Evolutionary conservation across 1,140 invertebrate species (phyloP), one percentile per base, ranked within the genome.

Genomic region (Lithobius niger): DNA sequence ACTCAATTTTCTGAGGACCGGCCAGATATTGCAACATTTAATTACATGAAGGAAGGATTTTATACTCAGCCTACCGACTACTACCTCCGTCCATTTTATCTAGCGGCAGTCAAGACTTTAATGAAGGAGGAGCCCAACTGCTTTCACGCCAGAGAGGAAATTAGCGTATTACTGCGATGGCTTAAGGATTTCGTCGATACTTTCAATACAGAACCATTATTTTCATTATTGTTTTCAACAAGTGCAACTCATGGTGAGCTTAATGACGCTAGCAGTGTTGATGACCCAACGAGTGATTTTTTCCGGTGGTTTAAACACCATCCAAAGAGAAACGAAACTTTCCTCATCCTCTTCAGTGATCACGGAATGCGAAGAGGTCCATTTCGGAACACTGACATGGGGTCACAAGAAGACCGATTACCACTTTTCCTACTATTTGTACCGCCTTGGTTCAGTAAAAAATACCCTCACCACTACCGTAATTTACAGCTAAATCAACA

Each of bases 1-100:
- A 92, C 90, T 0, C 80, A 80, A 1, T 84, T 84, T 53, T 82
- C 76, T 0, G 89, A 93, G 74, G 89, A 94, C 66, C 74, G 76
- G 2, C 77, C 80, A 0, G 67, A 71, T 22, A 81, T 90, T 27
- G 81, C 81, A 2, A 83, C 84, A 0, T 93, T 91, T 61, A 89
- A 90, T 67, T 91, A 84, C 65, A 64, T 79, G 3, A 86, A 83
- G 65, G 70, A 74, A 40, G 89, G 89, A 1, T 94, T 94, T 66
- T 68, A 76, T 6, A 71, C 80, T 22, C 79, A 79, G 22, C 88
- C 90, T 0, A 85, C 83, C 0, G 85, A 92, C 66, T 90, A 87
- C 64, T 91, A 89, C 61, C 72, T 83, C 28, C 71, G 84, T 40
- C 82, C 85, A 0, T 88, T 86, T 65, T 79, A 57, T 15, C 40